A percentile compares a stretch with the other conserved stretches of the same genome.
These are phyloP conservation scores for Heliconius cydno DNA, from an alignment of 2,888 invertebrate species.

Conservation along the genomic window DNA sequence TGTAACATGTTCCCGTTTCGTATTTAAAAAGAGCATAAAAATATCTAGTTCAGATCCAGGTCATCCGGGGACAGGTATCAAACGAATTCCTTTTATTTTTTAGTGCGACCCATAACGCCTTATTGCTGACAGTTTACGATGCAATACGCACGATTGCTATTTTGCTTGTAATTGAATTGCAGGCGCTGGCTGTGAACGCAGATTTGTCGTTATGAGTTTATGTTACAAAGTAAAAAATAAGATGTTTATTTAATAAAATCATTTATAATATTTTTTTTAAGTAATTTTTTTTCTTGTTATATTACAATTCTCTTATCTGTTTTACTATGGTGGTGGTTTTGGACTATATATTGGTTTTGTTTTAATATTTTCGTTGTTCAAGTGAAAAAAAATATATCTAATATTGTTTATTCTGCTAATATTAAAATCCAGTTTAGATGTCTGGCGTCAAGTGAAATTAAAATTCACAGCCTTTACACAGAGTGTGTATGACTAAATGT, in stretches of 20 bases:
- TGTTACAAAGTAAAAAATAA: constrained; percentile 14
- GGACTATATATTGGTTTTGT: too few species aligned
- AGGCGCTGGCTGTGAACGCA: constrained; percentile 63
- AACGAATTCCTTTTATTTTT: constrained; percentile 58
- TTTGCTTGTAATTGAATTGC: constrained; percentile 79
- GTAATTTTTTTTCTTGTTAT: not conserved
- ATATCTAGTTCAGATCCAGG: constrained; percentile 57
- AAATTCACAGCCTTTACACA: not conserved
- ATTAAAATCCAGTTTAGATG: too few species aligned
- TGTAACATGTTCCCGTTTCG: constrained; percentile 40
- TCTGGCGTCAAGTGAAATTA: not conserved
- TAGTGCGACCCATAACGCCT: constrained; percentile 69
- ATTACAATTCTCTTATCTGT: not conserved
- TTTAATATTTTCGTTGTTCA: too few species aligned
- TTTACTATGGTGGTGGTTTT: not conserved
- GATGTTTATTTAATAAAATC: not conserved
- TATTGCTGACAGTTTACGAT: constrained; percentile 72
- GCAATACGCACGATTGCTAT: constrained; percentile 73
- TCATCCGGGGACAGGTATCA: constrained; percentile 55
- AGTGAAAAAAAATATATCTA: too few species aligned
- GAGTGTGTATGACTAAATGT: not conserved
- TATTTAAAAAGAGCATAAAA: constrained; percentile 46
- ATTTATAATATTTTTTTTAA: not conserved
- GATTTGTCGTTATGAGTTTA: constrained; percentile 26
- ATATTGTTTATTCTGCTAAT: too few species aligned